Base-by-base conservation (phyloP, 2,888 invertebrate genomes). In the Drosophila ustulata region DNA sequence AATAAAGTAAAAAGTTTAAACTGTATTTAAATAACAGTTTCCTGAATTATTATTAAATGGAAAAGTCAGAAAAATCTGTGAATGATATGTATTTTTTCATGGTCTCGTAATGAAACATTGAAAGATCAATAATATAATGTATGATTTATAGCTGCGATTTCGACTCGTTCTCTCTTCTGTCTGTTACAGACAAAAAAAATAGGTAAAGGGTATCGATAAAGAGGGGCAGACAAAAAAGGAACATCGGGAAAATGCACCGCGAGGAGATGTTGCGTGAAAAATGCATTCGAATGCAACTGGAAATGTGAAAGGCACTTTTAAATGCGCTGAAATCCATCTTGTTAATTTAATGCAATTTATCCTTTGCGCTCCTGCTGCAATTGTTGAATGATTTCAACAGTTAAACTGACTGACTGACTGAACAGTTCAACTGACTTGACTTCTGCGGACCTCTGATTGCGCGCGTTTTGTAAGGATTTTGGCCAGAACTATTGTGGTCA, bases 271-370 rank as follows among this genome's bases (percentile, higher is more conserved):
- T 53, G 59, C 51, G 45, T 75, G 57, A 71, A 57, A 75, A 75
- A 66, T 75, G 71, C 51, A 59, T 51, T 50, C 45, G 52, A 61
- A n/a, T 61, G 63, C 23, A 55, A 37, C 58, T 71, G 75, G 51
- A 70, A 78, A 66, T 70, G 78, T 55, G 71, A 61, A 69, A 62
- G 49, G 74, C 41, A 46, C 30, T 74, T 78, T 74, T 56, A 66
- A 76, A 66, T 66, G 75, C 66, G 32, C 26, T 70, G 75, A 75
- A 66, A 74, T 78, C 63, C 71, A 46, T 61, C 75, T 71, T 79
- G 58, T 68, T 79, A 75, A 78, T 71, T 79, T 75, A 75, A 78
- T 71, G 79, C 76, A 72, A 79, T 78, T 78, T 78, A 67, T 78
- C 61, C 66, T 55, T 51, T 37, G 43, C 8, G n/a, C 37, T 37